A percentile compares a stretch with the other conserved stretches of the same genome.
Conservation (phyloP, 2,888 invertebrate species). For the Ganaspis brasiliensis region DNA sequence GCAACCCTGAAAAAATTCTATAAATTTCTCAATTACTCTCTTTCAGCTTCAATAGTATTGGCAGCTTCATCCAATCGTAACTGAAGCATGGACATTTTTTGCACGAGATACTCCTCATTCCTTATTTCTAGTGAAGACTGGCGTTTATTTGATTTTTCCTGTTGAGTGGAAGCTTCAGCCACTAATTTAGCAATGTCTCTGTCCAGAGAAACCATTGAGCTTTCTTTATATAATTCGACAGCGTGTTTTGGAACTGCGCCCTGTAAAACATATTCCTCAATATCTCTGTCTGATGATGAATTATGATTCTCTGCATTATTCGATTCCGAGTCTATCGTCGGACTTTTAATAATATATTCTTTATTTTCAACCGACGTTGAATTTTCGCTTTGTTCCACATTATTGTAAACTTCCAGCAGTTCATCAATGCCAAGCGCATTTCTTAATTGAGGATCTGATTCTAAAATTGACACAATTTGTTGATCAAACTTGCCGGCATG, state of each 20-base stretch:
- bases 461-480: constrained; percentile 76
- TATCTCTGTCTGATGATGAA: constrained; percentile 72
- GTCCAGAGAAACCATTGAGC: constrained; percentile 74
- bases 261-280: constrained; percentile 85
- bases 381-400: constrained; percentile 70
- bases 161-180: constrained; percentile 62
- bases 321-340: constrained; percentile 53
- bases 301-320: constrained; percentile 57
- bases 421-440: constrained; percentile 73
- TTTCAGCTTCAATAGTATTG: constrained; percentile 87
- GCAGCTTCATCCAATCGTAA: constrained; percentile 88
- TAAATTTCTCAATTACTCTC: constrained; percentile 83
- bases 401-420: constrained; percentile 72
- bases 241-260: constrained; percentile 85
- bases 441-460: constrained; percentile 75
- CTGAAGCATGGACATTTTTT: constrained; percentile 86
- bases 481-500: constrained; percentile 87
- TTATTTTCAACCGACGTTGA: constrained; percentile 50
- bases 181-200: constrained; percentile 73
- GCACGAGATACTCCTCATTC: constrained; percentile 84
- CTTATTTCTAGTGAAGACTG: constrained; percentile 81
- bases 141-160: constrained; percentile 68
- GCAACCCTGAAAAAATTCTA: no score
- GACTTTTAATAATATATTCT: constrained; percentile 58
- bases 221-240: constrained; percentile 81